A percentile compares a stretch with the other conserved stretches of the same genome.
phyloP scores from a whole-genome alignment of 2,888 invertebrate species.

The Drosophila stalkeri region DNA sequence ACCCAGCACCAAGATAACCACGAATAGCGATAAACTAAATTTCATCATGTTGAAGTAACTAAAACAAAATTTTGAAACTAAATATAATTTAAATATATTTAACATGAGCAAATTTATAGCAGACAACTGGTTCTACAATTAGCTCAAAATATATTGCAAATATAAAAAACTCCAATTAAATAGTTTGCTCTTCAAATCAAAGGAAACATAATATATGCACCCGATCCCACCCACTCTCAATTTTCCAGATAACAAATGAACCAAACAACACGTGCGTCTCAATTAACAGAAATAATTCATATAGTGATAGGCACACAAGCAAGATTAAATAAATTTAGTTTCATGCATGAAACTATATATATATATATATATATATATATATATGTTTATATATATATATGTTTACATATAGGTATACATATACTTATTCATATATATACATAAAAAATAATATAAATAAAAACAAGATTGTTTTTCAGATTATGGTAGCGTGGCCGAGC shows the following conservation, averaged over 20 bases:
- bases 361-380: too few relatives aligned
- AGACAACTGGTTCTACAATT: neutral
- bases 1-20: slow-evolving; percentile 7
- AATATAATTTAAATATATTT: neutral
- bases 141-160: slow-evolving; percentile 1
- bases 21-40: slow-evolving; percentile 4
- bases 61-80: slow-evolving; percentile 2
- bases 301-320: too few relatives aligned
- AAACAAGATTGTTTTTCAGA: too few relatives aligned
- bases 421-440: too few relatives aligned
- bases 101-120: neutral
- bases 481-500: slow-evolving; percentile 83
- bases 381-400: too few relatives aligned
- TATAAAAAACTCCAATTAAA: neutral
- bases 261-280: neutral
- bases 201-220: neutral
- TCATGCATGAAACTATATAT: too few relatives aligned
- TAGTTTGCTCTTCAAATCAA: neutral
- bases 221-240: neutral
- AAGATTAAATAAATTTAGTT: too few relatives aligned
- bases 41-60: slow-evolving; percentile 11
- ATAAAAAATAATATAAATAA: too few relatives aligned
- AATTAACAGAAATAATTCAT: neutral
- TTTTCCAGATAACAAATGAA: neutral
- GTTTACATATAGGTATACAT: too few relatives aligned